A percentile compares a stretch with the other conserved stretches of the same genome.
Evolutionary conservation across 2,888 invertebrate species (phyloP).

Genomic region (Gibbula magus): DNA sequence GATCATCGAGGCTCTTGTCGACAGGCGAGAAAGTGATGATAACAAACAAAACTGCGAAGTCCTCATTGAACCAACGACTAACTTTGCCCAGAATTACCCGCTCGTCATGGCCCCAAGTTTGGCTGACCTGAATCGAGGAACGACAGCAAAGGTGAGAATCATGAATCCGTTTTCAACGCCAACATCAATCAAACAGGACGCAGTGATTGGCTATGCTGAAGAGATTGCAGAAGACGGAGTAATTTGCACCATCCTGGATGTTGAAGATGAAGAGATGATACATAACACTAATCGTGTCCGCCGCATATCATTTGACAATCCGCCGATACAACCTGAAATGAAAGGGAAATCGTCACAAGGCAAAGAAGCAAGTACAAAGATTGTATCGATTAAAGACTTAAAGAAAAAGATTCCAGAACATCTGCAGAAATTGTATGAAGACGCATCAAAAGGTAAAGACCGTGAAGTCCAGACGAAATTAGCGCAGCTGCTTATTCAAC

Average conservation of each 20-base stretch:
- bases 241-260: background rate
- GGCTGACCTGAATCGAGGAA: conserved; percentile 28
- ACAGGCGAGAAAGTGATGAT: conserved; percentile 28
- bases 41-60: background rate
- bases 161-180: conserved; percentile 37
- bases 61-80: conserved; percentile 32
- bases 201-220: conserved; percentile 34
- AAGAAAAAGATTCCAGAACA: conserved; percentile 26
- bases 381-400: background rate
- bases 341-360: no score
- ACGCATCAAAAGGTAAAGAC: background rate
- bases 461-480: conserved; percentile 15
- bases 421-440: conserved; percentile 18
- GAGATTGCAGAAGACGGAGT: background rate
- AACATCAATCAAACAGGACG: no score
- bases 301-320: no score
- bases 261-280: background rate
- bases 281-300: background rate
- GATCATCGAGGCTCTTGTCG: conserved; percentile 35
- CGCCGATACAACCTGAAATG: no score
- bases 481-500: conserved; percentile 27
- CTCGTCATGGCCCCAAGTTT: conserved; percentile 36
- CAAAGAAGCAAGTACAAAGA: background rate
- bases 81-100: conserved; percentile 31
- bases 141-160: conserved; percentile 35